Evolutionary conservation across 2,113 vertebrate genomes (phyloP).

Genomic region (Candoia aspera): DNA sequence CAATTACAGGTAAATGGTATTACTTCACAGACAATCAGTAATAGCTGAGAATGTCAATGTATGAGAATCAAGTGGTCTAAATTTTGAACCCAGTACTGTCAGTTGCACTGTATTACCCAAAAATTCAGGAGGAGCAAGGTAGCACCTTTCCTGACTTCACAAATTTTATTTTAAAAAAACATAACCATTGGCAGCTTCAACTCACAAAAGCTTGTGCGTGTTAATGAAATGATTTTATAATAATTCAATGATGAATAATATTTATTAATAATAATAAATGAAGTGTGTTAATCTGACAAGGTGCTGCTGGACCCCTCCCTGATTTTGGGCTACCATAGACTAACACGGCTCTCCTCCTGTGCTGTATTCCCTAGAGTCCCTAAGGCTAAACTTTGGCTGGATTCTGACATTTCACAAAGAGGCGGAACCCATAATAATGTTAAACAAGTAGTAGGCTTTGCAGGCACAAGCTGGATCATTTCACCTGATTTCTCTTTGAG

Average conservation of each 20-base stretch:
- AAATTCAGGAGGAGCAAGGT: not conserved
- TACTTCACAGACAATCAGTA: conserved; percentile 20
- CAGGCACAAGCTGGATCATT: not conserved
- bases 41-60: not conserved
- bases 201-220: not conserved
- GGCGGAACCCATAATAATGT: not conserved
- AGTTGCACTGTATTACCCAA: not conserved
- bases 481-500: not conserved
- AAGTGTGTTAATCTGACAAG: not conserved
- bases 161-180: not conserved
- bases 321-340: no score
- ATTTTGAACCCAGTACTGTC: not conserved
- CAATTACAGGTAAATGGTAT: conserved; percentile 85
- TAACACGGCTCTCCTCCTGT: no score
- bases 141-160: not conserved
- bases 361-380: no score
- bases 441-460: not conserved
- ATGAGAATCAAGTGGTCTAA: not conserved
- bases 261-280: not conserved
- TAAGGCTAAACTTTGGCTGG: not conserved
- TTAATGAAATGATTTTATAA: not conserved
- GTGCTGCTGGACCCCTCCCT: no score
- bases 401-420: not conserved
- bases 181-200: not conserved
- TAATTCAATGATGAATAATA: not conserved